Conservation (phyloP, 2,797 vertebrate species). For the Peromyscus melanophrys region DNA sequence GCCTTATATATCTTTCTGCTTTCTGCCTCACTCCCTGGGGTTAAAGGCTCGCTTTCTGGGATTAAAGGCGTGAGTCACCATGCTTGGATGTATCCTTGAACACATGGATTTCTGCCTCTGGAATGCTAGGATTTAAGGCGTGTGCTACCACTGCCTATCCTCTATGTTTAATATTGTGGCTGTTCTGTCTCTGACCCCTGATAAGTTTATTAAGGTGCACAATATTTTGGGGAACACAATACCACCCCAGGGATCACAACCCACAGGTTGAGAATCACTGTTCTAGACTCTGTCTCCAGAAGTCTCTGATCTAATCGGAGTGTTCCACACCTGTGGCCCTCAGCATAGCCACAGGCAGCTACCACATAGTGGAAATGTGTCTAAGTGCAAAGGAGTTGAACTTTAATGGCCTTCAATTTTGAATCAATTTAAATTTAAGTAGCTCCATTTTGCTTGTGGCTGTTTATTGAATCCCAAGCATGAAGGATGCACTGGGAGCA, state of each 20-base stretch:
- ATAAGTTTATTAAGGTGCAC: too few relatives aligned
- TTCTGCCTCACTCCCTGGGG: too few relatives aligned
- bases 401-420: not conserved
- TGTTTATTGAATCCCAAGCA: not conserved
- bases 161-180: too few relatives aligned
- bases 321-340: not conserved
- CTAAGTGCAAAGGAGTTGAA: not conserved
- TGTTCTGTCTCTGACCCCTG: too few relatives aligned
- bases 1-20: too few relatives aligned
- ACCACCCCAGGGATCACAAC: not conserved
- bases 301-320: not conserved
- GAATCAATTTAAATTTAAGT: not conserved
- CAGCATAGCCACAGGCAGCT: not conserved
- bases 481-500: not conserved
- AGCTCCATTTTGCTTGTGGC: not conserved
- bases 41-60: too few relatives aligned
- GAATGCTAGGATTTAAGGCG: too few relatives aligned
- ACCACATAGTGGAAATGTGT: not conserved
- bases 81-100: too few relatives aligned
- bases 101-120: too few relatives aligned
- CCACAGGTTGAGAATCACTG: not conserved
- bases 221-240: too few relatives aligned
- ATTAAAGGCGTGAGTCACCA: too few relatives aligned
- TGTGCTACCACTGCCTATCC: too few relatives aligned
- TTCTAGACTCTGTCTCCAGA: not conserved